A percentile compares a stretch with the other conserved stretches of the same genome.
Conservation (phyloP, 64 coral and sea anemone species). For the Montipora sp. region DNA sequence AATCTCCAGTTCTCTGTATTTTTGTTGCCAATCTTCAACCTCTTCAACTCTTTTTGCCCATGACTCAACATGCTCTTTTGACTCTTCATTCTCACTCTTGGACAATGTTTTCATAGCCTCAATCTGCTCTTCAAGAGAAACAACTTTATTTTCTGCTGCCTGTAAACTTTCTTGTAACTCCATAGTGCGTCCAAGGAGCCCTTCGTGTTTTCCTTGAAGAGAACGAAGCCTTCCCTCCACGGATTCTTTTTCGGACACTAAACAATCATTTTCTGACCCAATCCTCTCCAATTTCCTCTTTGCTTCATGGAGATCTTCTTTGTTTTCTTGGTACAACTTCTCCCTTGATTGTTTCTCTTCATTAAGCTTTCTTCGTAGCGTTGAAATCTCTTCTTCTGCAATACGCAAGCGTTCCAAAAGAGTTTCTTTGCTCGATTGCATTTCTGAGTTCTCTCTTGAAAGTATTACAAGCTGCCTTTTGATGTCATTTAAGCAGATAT, state of each 20-base stretch:
- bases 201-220: slow-evolving; percentile 30
- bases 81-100: background rate
- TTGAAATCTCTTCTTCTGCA: slow-evolving; percentile 51
- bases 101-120: background rate
- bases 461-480: slow-evolving; percentile 30
- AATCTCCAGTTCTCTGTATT: slow-evolving; percentile 50
- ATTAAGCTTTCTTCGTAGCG: slow-evolving; percentile 35
- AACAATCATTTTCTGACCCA: slow-evolving; percentile 17
- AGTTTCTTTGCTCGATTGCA: slow-evolving; percentile 21
- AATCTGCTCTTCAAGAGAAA: slow-evolving; percentile 21
- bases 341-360: slow-evolving; percentile 58
- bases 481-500: slow-evolving; percentile 20
- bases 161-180: slow-evolving; percentile 37
- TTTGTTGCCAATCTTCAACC: slow-evolving; percentile 31
- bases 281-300: slow-evolving; percentile 21
- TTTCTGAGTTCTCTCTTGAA: slow-evolving; percentile 16
- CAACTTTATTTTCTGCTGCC: slow-evolving; percentile 1
- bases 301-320: slow-evolving; percentile 56
- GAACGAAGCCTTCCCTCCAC: slow-evolving; percentile 37
- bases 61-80: background rate
- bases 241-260: slow-evolving; percentile 9
- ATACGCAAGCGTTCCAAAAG: background rate
- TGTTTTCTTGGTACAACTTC: slow-evolving; percentile 16
- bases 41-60: slow-evolving; percentile 15
- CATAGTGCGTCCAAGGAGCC: background rate